Evolutionary conservation across 1,140 invertebrate species (phyloP).

Genomic region (Drosophila carrolli): DNA sequence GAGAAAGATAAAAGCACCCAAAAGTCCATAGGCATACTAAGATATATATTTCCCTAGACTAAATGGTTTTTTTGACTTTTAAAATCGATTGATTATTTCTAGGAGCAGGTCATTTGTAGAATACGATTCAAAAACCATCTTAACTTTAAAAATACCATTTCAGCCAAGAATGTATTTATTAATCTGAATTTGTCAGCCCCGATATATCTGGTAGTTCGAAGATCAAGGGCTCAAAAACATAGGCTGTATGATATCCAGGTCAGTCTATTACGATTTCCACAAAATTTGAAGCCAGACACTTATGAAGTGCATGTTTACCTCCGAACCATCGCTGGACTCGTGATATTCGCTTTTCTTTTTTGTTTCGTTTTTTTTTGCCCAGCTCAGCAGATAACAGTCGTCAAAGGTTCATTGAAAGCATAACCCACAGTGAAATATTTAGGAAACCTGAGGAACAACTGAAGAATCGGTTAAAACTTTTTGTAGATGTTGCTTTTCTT

Average conservation of each 20-base stretch:
- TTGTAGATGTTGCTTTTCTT: slow-evolving; percentile 32
- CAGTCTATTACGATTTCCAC: slow-evolving; percentile 11
- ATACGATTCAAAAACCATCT: no score
- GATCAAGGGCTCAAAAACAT: no score
- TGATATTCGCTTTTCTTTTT: slow-evolving; percentile 43
- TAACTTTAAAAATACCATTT: no score
- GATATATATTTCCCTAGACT: no score
- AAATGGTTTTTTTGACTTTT: no score
- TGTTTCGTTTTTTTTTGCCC: slow-evolving; percentile 44
- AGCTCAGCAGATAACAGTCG: slow-evolving; percentile 47
- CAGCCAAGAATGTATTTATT: no score
- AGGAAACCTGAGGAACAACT: slow-evolving; percentile 19
- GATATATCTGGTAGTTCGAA: no score
- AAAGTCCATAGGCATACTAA: no score
- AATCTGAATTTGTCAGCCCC: no score
- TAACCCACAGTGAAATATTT: slow-evolving; percentile 26
- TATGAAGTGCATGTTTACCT: slow-evolving; percentile 19
- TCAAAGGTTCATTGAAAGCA: slow-evolving; percentile 64
- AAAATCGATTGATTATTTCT: no score
- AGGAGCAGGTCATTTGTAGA: no score
- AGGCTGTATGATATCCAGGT: background rate
- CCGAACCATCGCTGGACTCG: slow-evolving; percentile 38
- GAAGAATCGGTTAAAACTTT: slow-evolving; percentile 18
- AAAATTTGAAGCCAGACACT: slow-evolving; percentile 18
- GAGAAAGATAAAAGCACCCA: no score